Conservation (phyloP, 2,113 vertebrate species). For the Osmerus eperlanus region DNA sequence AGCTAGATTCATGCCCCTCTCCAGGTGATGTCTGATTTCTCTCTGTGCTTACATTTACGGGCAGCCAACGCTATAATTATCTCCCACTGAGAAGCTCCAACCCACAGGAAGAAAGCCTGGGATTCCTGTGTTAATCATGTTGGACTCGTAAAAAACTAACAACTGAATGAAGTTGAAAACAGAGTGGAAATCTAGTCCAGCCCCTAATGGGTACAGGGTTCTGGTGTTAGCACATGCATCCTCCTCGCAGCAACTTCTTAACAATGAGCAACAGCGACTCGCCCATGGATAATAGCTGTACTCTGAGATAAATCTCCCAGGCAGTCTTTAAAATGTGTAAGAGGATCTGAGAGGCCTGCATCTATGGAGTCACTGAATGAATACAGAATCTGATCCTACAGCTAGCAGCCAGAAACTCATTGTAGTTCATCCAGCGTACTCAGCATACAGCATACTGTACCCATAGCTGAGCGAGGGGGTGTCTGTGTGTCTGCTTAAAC, state of each 20-base stretch:
- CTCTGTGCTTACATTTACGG: constrained; percentile 55
- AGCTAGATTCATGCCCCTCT: constrained; percentile 49
- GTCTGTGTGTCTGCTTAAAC: background rate
- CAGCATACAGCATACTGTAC: background rate
- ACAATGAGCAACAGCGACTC: constrained; percentile 35
- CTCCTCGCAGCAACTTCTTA: constrained; percentile 31
- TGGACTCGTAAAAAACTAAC: constrained; percentile 51
- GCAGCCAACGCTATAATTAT: constrained; percentile 57
- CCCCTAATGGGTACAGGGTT: constrained; percentile 24
- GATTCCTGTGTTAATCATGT: constrained; percentile 57
- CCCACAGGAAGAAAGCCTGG: constrained; percentile 50
- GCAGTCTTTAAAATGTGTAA: constrained; percentile 47
- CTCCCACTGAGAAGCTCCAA: constrained; percentile 42
- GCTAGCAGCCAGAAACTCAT: background rate
- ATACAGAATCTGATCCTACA: constrained; percentile 29
- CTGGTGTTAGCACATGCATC: constrained; percentile 7
- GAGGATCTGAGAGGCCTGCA: constrained; percentile 32
- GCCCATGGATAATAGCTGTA: constrained; percentile 46
- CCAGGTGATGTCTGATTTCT: constrained; percentile 32
- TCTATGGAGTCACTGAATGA: constrained; percentile 33
- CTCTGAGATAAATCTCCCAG: constrained; percentile 44
- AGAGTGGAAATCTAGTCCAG: background rate
- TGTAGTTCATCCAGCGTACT: background rate
- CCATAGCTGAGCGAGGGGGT: background rate
- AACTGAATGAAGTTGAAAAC: background rate